Percentiles rank a stretch among this genome's conserved stretches.
Conservation (phyloP, 1,140 invertebrate genomes). For the Colletes gigas region DNA sequence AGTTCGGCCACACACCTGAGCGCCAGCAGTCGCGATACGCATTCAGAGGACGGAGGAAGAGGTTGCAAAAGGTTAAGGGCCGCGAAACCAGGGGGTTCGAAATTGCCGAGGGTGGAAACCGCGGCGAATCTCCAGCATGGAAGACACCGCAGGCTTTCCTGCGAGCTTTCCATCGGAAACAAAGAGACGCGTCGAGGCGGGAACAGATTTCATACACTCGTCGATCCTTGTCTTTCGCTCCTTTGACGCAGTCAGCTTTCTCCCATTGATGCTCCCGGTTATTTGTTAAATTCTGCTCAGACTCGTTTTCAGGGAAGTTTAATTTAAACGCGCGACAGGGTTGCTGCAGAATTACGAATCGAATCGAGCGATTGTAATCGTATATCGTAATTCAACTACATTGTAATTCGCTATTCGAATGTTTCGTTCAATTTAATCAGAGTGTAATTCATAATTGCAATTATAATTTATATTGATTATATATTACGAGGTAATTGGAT, state of each 20-base stretch:
- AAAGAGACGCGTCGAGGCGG: constrained; percentile 20
- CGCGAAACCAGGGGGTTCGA: constrained; percentile 14
- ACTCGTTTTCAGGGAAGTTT: no score
- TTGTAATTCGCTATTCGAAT: no score
- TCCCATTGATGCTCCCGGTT: background rate
- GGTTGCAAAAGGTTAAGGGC: constrained; percentile 36
- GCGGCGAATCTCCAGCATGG: background rate
- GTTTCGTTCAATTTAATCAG: no score
- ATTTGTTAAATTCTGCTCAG: background rate
- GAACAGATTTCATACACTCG: constrained; percentile 13
- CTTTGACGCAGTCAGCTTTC: background rate
- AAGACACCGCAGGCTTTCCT: constrained; percentile 12
- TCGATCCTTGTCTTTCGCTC: background rate
- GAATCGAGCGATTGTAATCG: no score
- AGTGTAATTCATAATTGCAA: no score
- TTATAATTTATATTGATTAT: no score
- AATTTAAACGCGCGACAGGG: background rate
- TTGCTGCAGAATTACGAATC: no score
- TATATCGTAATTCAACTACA: no score
- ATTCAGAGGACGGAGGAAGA: background rate
- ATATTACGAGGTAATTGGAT: no score
- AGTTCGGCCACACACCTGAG: constrained; percentile 34
- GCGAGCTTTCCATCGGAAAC: constrained; percentile 9
- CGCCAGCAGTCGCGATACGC: background rate
- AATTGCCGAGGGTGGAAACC: constrained; percentile 27